These are phyloP conservation scores for Dicyrtoma fusca DNA, from an alignment of 2,888 invertebrate genomes.

Conservation along the genomic window DNA sequence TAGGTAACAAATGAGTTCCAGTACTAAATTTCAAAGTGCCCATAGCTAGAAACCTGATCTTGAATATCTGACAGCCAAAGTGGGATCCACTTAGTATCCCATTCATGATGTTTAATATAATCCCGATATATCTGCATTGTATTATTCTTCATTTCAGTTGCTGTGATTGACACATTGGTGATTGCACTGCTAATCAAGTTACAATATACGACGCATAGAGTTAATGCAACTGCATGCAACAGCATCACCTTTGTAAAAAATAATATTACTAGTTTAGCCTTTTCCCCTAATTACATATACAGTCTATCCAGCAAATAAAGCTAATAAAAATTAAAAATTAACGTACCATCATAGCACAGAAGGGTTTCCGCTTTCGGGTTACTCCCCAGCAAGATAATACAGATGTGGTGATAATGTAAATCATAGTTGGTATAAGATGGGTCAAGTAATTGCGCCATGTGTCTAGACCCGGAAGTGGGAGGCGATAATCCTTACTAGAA, in stretches of 20 bases:
- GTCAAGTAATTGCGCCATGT: slow-evolving; percentile 14
- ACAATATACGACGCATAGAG: neutral
- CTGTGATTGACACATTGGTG: neutral
- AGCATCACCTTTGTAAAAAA: neutral
- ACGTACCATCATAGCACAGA: slow-evolving; percentile 5
- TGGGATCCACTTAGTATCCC: slow-evolving; percentile 5
- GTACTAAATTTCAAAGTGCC: no score
- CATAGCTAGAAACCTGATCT: neutral
- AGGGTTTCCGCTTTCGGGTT: slow-evolving; percentile 2
- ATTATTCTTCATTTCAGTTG: slow-evolving; percentile 5
- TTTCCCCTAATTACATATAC: no score
- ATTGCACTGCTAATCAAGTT: neutral
- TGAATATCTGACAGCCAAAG: slow-evolving; percentile 18
- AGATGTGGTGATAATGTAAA: neutral
- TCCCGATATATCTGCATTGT: neutral
- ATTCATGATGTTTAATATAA: neutral
- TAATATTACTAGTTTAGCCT: no score
- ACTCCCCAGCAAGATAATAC: slow-evolving; percentile 16
- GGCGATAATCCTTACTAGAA: slow-evolving; percentile 4
- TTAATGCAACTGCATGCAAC: neutral
- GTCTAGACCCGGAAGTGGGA: neutral
- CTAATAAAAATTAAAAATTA: no score
- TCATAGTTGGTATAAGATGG: neutral
- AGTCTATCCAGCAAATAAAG: no score
- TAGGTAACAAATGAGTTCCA: no score